Base-by-base conservation (phyloP, 2,888 invertebrate species). In the Camptogramma bilineatum region DNA sequence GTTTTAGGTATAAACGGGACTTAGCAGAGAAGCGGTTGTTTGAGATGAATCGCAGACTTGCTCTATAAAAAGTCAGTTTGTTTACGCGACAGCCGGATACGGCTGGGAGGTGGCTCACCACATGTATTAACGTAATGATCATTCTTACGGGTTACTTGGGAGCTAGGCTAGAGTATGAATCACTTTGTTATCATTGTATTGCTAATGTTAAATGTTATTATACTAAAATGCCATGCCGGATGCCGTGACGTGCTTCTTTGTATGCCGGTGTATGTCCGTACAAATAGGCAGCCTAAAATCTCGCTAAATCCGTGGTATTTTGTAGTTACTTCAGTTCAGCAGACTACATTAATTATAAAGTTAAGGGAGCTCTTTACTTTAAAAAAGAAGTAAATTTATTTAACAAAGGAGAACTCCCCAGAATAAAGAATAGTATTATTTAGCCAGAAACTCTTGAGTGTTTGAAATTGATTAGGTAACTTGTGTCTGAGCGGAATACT, bases 51-150 rank as follows among this genome's bases (percentile, higher is more conserved):
- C 76, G 81, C 88, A 86, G 87, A 78, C 88, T 71, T 76, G 80
- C 80, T 86, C 90, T 90, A 90, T 91, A 90, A 91, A 91, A 90
- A 90, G 85, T 86, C 77, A 65, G 84, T 84, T 83, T 90, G 90
- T 91, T 91, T 91, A 91, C 84, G 80, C 72, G 79, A 76, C 74
- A 74, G 79, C 85, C 83, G 91, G 88, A 90, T 90, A 84, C 83
- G 86, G 84, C 80, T 80, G 79, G 77, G 70, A 79, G 77, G 77
- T 72, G 85, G 84, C 75, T 73, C 73, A 80, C 87, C 88, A 83
- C 87, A 87, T 85, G 86, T 82, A 69, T 71, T 68, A 73, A 73
- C 64, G 80, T 85, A 82, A 81, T 85, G 79, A 81, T 81, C 85
- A 84, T 82, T 82, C 79, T 81, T 77, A 75, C 48, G 57, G 13